Conservation (phyloP, 2,888 invertebrate genomes). For the Papilio elwesi region DNA sequence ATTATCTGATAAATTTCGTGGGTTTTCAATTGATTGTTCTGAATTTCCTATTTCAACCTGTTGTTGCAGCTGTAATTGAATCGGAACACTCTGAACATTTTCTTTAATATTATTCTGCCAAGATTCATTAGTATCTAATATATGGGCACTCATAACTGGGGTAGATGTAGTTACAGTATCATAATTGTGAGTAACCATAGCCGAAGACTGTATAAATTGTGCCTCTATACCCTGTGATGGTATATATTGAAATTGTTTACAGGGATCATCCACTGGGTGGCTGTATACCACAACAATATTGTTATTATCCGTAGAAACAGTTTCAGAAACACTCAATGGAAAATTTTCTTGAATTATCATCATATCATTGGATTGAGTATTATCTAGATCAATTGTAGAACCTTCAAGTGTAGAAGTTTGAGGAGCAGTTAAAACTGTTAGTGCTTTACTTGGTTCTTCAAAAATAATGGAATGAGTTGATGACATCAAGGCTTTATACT, state of each 20-base stretch:
- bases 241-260: slow-evolving; percentile 81
- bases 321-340: slow-evolving; percentile 81
- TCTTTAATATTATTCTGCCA: slow-evolving; percentile 64
- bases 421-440: slow-evolving; percentile 69
- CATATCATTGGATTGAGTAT: slow-evolving; percentile 83
- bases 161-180: slow-evolving; percentile 74
- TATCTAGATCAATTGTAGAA: slow-evolving; percentile 71
- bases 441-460: slow-evolving; percentile 71
- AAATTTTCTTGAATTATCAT: slow-evolving; percentile 86
- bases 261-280: slow-evolving; percentile 83
- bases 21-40: slow-evolving; percentile 14
- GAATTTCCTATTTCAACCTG: slow-evolving; percentile 12
- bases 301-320: slow-evolving; percentile 79
- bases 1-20: slow-evolving; percentile 46
- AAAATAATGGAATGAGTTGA: slow-evolving; percentile 77
- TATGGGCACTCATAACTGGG: slow-evolving; percentile 76
- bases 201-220: slow-evolving; percentile 72
- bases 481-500: slow-evolving; percentile 76
- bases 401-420: slow-evolving; percentile 60
- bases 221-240: slow-evolving; percentile 67
- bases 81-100: slow-evolving; percentile 51
- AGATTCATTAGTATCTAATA: slow-evolving; percentile 59
- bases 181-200: slow-evolving; percentile 74
- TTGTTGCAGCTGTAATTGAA: slow-evolving; percentile 46
- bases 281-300: slow-evolving; percentile 87